Evolutionary conservation across 2,113 vertebrate genomes (phyloP).

Genomic region (Pycnonotus jocosus): DNA sequence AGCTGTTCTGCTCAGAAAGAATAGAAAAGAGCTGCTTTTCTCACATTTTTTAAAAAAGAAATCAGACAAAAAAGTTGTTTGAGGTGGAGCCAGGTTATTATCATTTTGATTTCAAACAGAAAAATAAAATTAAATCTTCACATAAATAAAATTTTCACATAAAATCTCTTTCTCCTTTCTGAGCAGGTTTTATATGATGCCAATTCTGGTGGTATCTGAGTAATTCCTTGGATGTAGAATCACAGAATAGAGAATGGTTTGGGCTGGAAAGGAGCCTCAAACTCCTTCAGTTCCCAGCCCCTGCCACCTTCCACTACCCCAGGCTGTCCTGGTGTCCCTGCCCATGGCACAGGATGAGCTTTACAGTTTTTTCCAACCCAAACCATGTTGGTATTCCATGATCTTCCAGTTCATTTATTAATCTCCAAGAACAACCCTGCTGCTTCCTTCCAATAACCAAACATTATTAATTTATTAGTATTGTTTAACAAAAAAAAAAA

Average conservation of each 20-base stretch:
- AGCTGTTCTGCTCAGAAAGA: background rate
- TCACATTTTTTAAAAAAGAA: background rate
- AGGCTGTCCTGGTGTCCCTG: background rate
- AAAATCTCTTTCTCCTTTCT: background rate
- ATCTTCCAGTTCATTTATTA: background rate
- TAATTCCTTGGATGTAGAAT: background rate
- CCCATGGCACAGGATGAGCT: background rate
- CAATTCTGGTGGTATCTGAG: background rate
- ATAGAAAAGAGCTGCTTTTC: background rate
- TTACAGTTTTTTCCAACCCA: background rate
- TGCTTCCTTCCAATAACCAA: background rate
- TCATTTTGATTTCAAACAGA: background rate
- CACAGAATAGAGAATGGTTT: background rate
- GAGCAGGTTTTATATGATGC: background rate
- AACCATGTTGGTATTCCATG: background rate
- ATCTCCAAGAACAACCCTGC: background rate
- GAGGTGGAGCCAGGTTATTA: rapidly evolving
- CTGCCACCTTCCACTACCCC: background rate
- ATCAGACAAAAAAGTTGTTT: background rate
- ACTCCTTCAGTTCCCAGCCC: background rate
- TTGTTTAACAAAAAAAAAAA: background rate
- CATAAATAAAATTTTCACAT: too few species aligned
- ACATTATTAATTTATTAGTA: background rate
- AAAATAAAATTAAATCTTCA: too few species aligned
- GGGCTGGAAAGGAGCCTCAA: background rate